Conservation (phyloP, 2,113 vertebrate genomes). For the Parus major region DNA sequence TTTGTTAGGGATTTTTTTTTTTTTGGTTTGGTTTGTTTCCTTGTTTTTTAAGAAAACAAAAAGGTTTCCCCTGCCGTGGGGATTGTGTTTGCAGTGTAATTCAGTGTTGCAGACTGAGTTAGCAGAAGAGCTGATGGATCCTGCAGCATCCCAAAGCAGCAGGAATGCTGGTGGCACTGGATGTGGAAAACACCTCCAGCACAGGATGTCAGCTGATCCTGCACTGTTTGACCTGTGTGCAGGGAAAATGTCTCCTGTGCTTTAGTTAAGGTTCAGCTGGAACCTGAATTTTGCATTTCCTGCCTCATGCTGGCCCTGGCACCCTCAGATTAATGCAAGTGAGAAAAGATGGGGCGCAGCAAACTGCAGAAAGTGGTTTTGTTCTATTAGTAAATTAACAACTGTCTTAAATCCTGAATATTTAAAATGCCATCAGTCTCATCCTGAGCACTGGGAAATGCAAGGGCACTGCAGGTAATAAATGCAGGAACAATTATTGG, state of each 20-base stretch:
- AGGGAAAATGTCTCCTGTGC: background rate
- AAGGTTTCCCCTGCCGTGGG: fast-evolving
- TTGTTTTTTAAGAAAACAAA: background rate
- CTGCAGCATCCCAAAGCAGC: background rate
- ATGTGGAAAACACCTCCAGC: background rate
- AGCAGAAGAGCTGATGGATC: background rate
- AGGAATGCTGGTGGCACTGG: background rate
- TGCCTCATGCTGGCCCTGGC: background rate
- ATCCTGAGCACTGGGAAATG: background rate
- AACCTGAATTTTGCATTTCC: background rate
- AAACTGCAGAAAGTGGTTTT: background rate
- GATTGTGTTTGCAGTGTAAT: background rate
- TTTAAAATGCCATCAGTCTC: background rate
- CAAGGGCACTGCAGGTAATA: background rate
- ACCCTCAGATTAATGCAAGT: background rate
- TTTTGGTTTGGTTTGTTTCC: background rate
- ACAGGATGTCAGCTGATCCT: background rate
- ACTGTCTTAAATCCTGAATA: background rate
- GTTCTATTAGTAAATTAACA: background rate
- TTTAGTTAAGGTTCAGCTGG: background rate
- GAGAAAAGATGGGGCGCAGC: background rate
- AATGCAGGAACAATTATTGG: background rate
- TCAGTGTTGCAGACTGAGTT: background rate
- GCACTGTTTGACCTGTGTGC: background rate
- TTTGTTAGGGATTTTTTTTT: background rate